phyloP scores from a whole-genome alignment of 2,888 invertebrate genomes.

The Parelbella ahira region DNA sequence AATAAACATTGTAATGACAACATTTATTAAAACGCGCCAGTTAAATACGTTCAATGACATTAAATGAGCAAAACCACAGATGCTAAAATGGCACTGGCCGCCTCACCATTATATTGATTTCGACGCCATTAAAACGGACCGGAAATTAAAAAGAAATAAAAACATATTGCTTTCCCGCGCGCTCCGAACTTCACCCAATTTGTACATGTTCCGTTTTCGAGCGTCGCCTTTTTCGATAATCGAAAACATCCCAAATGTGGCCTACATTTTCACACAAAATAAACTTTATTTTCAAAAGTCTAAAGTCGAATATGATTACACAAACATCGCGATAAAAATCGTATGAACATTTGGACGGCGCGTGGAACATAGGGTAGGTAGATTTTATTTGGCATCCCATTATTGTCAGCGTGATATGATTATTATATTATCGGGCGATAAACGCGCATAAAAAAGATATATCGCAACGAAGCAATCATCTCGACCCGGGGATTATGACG shows the following conservation, averaged over 20 bases:
- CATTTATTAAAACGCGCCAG: slow-evolving; percentile 53
- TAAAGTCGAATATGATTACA: slow-evolving; percentile 24
- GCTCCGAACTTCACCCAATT: slow-evolving; percentile 74
- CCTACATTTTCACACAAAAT: slow-evolving; percentile 18
- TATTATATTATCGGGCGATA: slow-evolving; percentile 78
- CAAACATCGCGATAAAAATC: slow-evolving; percentile 33
- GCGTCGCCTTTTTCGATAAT: slow-evolving; percentile 47
- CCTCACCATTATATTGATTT: slow-evolving; percentile 77
- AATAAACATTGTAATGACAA: slow-evolving; percentile 48
- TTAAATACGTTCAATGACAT: slow-evolving; percentile 51
- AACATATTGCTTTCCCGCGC: slow-evolving; percentile 78
- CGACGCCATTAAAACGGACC: slow-evolving; percentile 78
- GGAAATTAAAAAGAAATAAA: slow-evolving; percentile 80
- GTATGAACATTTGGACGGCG: slow-evolving; percentile 40
- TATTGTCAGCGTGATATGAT: slow-evolving; percentile 77
- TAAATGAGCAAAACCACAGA: slow-evolving; percentile 77
- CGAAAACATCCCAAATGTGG: slow-evolving; percentile 42
- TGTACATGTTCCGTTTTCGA: slow-evolving; percentile 72
- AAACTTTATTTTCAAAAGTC: slow-evolving; percentile 20
- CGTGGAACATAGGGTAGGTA: slow-evolving; percentile 67
- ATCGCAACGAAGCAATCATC: slow-evolving; percentile 68
- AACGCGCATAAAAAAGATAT: slow-evolving; percentile 76
- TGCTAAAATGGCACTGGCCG: slow-evolving; percentile 69
- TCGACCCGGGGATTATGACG: slow-evolving; percentile 60
- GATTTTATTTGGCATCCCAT: slow-evolving; percentile 77